Evolutionary conservation across 2,888 invertebrate species (phyloP).

Genomic region (Drosophila robusta): DNA sequence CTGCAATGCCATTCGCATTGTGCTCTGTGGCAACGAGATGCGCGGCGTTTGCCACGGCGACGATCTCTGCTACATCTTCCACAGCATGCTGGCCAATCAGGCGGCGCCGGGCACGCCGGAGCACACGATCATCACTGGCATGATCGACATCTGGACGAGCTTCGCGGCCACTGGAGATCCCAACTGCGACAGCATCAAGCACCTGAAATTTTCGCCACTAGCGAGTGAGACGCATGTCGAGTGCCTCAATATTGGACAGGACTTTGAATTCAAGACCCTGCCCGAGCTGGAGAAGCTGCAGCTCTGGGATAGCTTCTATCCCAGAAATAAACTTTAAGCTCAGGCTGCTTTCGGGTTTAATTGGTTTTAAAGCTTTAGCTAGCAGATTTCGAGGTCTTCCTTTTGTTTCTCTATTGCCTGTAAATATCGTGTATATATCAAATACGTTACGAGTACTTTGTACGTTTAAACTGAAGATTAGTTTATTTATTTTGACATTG

Average conservation of each 20-base stretch:
- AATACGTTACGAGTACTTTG: conserved; percentile 27
- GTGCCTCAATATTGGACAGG: conserved; percentile 81
- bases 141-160: conserved; percentile 82
- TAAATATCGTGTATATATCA: conserved; percentile 39
- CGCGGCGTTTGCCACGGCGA: conserved; percentile 84
- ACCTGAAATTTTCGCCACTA: conserved; percentile 64
- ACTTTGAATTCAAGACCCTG: conserved; percentile 69
- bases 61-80: conserved; percentile 83
- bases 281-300: conserved; percentile 79
- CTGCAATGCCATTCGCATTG: conserved; percentile 77
- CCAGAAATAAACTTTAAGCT: conserved; percentile 65
- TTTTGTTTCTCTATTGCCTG: conserved; percentile 10
- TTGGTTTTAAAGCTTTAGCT: conserved; percentile 63
- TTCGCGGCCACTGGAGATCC: conserved; percentile 83
- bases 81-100: conserved; percentile 75
- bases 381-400: conserved; percentile 18
- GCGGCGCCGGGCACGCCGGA: conserved; percentile 71
- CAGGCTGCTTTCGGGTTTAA: not conserved
- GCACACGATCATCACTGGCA: conserved; percentile 70
- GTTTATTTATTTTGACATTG: conserved; percentile 25
- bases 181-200: conserved; percentile 69
- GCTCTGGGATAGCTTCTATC: conserved; percentile 82
- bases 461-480: conserved; percentile 16
- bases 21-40: conserved; percentile 77
- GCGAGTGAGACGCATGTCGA: conserved; percentile 58